Percentiles rank a stretch among this genome's conserved stretches.
Evolutionary conservation across 2,113 vertebrate species (phyloP).

Genomic region (Chroicocephalus ridibundus): DNA sequence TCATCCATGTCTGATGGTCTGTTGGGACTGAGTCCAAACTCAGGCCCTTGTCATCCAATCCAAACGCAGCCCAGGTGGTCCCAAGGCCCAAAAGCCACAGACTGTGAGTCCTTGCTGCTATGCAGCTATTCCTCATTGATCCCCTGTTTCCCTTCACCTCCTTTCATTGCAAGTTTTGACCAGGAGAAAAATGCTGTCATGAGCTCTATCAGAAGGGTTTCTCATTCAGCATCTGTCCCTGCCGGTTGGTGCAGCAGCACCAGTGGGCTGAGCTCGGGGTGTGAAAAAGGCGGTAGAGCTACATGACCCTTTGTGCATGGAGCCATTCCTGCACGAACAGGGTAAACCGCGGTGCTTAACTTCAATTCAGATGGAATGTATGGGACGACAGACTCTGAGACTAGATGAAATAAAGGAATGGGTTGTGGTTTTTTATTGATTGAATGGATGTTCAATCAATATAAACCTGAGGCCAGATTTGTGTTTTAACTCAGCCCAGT

Average conservation of each 20-base stretch:
- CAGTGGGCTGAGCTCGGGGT: background rate
- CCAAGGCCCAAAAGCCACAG: background rate
- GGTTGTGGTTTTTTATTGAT: slow-evolving; percentile 44
- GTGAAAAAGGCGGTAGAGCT: background rate
- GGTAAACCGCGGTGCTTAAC: background rate
- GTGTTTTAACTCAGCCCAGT: slow-evolving; percentile 14
- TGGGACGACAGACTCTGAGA: background rate
- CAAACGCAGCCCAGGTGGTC: background rate
- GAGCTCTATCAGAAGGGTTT: background rate
- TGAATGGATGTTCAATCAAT: slow-evolving; percentile 55
- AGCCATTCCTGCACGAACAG: background rate
- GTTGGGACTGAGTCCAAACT: background rate
- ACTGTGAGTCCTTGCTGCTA: background rate
- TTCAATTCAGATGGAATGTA: background rate
- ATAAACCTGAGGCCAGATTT: slow-evolving; percentile 50
- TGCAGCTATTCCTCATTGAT: background rate
- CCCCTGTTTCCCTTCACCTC: background rate
- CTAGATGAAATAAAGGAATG: slow-evolving; percentile 38
- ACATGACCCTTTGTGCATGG: background rate
- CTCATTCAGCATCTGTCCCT: background rate
- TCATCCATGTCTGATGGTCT: background rate
- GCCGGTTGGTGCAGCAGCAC: background rate
- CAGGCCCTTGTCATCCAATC: background rate
- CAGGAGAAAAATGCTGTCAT: background rate
- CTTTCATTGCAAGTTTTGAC: background rate